phyloP scores from a whole-genome alignment of 2,888 invertebrate genomes.

The Himalopsyche tibetana region DNA sequence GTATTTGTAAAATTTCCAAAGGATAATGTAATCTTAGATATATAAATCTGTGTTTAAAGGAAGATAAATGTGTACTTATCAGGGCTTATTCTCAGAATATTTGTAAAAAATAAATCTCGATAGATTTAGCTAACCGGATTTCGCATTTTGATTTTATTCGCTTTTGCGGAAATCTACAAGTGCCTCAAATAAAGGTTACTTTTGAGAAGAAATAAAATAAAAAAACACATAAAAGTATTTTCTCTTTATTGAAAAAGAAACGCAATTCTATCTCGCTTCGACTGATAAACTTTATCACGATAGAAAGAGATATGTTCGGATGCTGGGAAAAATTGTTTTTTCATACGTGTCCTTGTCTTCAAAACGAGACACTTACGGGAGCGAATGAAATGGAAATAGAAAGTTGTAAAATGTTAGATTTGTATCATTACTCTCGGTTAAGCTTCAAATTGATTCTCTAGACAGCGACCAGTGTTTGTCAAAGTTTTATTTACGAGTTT shows the following conservation, averaged over 20 bases:
- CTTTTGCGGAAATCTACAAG: constrained; percentile 12
- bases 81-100: too few species aligned
- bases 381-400: constrained; percentile 23
- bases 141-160: not conserved
- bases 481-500: not conserved
- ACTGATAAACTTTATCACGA: not conserved
- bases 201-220: not conserved
- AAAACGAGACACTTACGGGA: not conserved
- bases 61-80: too few species aligned
- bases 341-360: not conserved
- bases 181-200: not conserved
- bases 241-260: not conserved
- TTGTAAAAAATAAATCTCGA: too few species aligned
- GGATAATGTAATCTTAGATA: too few species aligned
- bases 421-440: constrained; percentile 20
- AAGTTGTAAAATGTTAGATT: constrained; percentile 7
- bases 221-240: not conserved
- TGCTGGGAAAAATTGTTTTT: not conserved
- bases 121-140: too few species aligned
- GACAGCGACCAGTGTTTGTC: not conserved
- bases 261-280: not conserved
- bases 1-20: too few species aligned
- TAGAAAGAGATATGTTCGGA: not conserved
- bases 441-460: constrained; percentile 13
- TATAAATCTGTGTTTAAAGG: too few species aligned